Evolutionary conservation across 2,113 vertebrate genomes (phyloP), one percentile per base, ranked within the genome.

Genomic region (Festucalex cinctus): DNA sequence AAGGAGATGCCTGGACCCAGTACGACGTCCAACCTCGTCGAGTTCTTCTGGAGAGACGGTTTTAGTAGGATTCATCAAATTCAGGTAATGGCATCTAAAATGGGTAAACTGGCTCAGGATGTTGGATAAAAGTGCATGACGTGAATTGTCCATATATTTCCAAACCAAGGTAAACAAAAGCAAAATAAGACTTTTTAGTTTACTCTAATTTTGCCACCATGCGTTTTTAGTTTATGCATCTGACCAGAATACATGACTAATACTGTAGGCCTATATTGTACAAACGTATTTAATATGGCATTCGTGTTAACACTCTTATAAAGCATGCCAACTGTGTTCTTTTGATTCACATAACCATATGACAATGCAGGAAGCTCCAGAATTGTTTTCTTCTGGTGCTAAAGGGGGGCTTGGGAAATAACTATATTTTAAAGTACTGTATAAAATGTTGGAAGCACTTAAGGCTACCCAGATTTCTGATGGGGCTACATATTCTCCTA

Each of bases 61-160:
- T 97, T 96, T 73, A 85, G 91, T 66, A 92, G 95, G 81, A 93
- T 97, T 51, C 95, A 97, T n/a, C 93, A 98, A 73, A 95, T 96
- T 54, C 96, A 98, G 94, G 95, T 96, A 88, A 76, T 41, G 3
- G 0, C 28, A 1, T 32, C 10, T 44, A 63, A 8, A 14, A 44
- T 78, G 70, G 70, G 71, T 75, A 71, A 82, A 83, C 78, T 69
- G 69, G 64, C 65, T 77, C 70, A 26, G 53, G 3, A 6, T 13
- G 59, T 70, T 79, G 80, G 71, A 79, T 79, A 76, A 85, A 85
- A 65, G 79, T 70, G 82, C 78, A 79, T 63, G 51, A 41, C 48
- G 10, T 59, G 65, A 68, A 13, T 59, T 19, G 26, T 22, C 17
- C 5, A 48, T 63, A 49, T 9, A 2, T 68, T 43, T 58, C 41